Percentiles rank a stretch among this genome's conserved stretches.
Evolutionary conservation across 2,797 vertebrate genomes (phyloP).

Genomic region (Ctenopoma multispine): DNA sequence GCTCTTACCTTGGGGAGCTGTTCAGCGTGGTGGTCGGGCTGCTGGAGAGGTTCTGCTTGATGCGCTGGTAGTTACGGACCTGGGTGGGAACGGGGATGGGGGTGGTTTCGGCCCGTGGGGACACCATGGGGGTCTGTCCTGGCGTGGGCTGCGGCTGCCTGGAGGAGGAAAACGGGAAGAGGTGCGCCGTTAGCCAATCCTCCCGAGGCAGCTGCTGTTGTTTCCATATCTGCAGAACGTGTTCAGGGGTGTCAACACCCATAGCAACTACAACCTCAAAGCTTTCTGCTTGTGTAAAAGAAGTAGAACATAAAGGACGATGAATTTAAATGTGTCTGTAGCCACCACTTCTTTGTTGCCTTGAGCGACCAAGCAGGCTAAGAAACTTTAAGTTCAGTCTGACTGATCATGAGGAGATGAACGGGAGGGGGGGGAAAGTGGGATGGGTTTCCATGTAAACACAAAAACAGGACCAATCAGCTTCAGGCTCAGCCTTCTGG

Average conservation of each 20-base stretch:
- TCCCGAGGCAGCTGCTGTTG: slow-evolving; percentile 28
- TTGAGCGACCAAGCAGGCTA: slow-evolving; percentile 5
- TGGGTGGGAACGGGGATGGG: slow-evolving; percentile 97
- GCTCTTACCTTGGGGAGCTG: slow-evolving; percentile 91
- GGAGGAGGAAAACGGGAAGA: slow-evolving; percentile 39
- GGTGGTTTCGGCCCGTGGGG: slow-evolving; percentile 91
- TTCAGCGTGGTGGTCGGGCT: slow-evolving; percentile 89
- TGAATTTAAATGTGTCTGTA: background rate
- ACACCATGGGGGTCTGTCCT: slow-evolving; percentile 85
- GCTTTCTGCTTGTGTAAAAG: background rate
- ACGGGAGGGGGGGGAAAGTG: slow-evolving; percentile 40
- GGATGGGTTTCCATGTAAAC: slow-evolving; percentile 77
- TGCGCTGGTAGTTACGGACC: slow-evolving; percentile 96
- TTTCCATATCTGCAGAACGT: slow-evolving; percentile 46
- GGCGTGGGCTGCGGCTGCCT: slow-evolving; percentile 78
- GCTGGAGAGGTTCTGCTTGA: slow-evolving; percentile 96
- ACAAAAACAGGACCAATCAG: slow-evolving; percentile 70
- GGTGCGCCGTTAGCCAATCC: slow-evolving; percentile 45
- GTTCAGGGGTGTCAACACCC: slow-evolving; percentile 45
- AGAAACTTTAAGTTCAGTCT: slow-evolving; percentile 46
- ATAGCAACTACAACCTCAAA: slow-evolving; percentile 11
- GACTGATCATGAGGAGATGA: slow-evolving; percentile 38
- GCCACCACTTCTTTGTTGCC: slow-evolving; percentile 50
- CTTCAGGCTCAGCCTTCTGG: slow-evolving; percentile 10
- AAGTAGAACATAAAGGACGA: background rate